Evolutionary conservation across 2,888 invertebrate species (phyloP), one percentile per base, ranked within the genome.

Genomic region (Macropis europaea): DNA sequence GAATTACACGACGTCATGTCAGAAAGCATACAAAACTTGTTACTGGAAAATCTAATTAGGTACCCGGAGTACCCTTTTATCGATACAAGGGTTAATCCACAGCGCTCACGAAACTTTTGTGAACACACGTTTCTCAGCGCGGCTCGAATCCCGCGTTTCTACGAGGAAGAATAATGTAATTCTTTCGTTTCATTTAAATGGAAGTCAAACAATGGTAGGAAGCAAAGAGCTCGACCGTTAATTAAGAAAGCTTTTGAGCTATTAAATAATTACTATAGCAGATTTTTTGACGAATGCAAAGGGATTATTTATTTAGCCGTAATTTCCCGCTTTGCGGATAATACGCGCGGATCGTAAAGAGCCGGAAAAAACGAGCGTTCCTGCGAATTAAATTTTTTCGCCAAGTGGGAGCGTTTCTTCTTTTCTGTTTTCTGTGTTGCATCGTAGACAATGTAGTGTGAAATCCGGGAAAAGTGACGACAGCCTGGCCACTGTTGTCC

Each of bases 141-240:
- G 15, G 36, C 45, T 15, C 42, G 19, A 48, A 67, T 60, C 68
- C 56, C 48, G 53, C 19, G 47, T 38, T 61, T 45, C 59, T 32
- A 45, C 30, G 60, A 36, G 70, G 24, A 40, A 30, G 54, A 68
- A 57, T 60, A 48, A 61, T 48, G 61, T 56, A 38, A 71, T 71
- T 61, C 53, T 61, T 56, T 50, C 61, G 42, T 36, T 56, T 42
- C 28, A 54, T 71, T 56, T 52, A 50, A 26, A 15, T 45, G 17
- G 22, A 40, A 26, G 50, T 56, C 47, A 45, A 56, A 70, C 43
- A 57, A 52, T 57, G 36, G 54, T n/a, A 13, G 1, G 19, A 7
- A 40, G 42, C 43, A 50, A 64, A 48, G 48, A 66, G 56, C 50
- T 34, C 19, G 28, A 2, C 26, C 19, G 50, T 43, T 69, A 43